Conservation (phyloP, 1,140 invertebrate genomes). For the Ceratitis capitata region DNA sequence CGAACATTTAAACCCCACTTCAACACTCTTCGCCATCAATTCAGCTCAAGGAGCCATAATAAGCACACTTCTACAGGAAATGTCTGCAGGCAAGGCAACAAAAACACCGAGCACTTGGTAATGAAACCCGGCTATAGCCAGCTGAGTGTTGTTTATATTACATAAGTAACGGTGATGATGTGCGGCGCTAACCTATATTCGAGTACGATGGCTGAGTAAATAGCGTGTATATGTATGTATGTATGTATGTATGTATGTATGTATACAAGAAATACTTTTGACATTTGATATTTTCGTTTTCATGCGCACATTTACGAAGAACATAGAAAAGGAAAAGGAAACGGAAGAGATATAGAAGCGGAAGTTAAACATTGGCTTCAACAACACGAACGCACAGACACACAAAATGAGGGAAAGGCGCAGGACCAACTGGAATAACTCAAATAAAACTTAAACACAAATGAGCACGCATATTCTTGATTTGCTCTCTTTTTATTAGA, state of each 20-base stretch:
- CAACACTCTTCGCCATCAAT: not conserved
- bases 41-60: not conserved
- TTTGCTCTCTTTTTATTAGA: not conserved
- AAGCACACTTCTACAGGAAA: not conserved
- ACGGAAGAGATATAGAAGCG: not conserved
- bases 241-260: not conserved
- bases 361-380: not conserved
- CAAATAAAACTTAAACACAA: not conserved
- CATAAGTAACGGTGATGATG: not conserved
- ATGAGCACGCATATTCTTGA: not conserved
- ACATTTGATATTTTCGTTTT: not conserved
- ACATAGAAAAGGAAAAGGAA: not conserved
- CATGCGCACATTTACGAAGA: conserved; percentile 5
- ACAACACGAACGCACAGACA: not conserved
- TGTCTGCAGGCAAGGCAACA: not conserved
- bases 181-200: conserved; percentile 14
- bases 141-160: conserved; percentile 25
- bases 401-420: too few species aligned
- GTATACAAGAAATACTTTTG: not conserved
- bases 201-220: not conserved
- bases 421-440: not conserved
- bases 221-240: not conserved
- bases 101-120: not conserved
- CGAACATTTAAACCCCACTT: too few species aligned
- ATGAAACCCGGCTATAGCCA: conserved; percentile 5